Conservation (phyloP, 2,797 vertebrate genomes). For the Hydrophis major region DNA sequence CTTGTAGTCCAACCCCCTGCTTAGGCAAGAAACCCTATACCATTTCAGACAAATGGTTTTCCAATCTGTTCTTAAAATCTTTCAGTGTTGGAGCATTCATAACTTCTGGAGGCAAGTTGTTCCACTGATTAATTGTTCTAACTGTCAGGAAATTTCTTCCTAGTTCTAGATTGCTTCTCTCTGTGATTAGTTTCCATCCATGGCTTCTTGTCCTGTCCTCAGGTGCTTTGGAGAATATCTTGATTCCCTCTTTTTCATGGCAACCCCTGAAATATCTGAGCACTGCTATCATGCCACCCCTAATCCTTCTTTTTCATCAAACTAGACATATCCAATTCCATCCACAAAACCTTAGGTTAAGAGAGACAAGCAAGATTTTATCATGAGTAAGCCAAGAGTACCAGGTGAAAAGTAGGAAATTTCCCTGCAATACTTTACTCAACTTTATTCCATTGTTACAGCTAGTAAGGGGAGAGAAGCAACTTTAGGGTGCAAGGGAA, state of each 20-base stretch:
- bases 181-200: neutral
- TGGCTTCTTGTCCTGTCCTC: neutral
- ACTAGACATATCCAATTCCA: too few species aligned
- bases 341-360: neutral
- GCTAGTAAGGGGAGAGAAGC: neutral
- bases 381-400: neutral
- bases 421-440: neutral
- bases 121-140: neutral
- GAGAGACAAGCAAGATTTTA: neutral
- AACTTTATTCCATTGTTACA: neutral
- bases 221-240: neutral
- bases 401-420: neutral
- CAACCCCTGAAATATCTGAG: too few species aligned
- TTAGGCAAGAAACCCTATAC: too few species aligned
- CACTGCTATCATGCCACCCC: too few species aligned
- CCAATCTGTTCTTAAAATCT: too few species aligned
- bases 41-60: too few species aligned
- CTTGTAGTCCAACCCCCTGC: neutral
- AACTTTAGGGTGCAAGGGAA: neutral
- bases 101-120: neutral
- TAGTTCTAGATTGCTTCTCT: neutral
- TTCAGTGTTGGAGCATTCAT: neutral
- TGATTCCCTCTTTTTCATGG: too few species aligned
- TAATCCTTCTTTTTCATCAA: too few species aligned
- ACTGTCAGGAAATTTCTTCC: neutral